Evolutionary conservation across 2,888 invertebrate species (phyloP).

Genomic region (Conus canariensis): DNA sequence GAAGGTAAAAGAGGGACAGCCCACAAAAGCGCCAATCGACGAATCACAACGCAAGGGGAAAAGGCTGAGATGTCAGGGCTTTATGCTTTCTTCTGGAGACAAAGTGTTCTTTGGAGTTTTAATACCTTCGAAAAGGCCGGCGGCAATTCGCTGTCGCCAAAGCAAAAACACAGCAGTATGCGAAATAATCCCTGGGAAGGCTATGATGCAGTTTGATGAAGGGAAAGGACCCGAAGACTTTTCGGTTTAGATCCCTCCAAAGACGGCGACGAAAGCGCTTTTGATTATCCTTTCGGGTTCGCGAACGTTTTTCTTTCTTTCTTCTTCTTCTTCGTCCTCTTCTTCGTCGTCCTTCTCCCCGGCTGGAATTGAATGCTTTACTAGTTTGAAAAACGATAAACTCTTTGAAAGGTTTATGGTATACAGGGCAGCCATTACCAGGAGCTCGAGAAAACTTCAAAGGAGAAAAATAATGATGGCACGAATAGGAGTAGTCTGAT

Average conservation of each 20-base stretch:
- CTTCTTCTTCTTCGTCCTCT: neutral
- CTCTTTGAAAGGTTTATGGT: slow-evolving; percentile 38
- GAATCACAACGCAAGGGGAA: neutral
- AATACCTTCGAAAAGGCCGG: slow-evolving; percentile 9
- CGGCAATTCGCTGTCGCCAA: neutral
- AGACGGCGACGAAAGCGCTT: slow-evolving; percentile 30
- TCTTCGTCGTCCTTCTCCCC: neutral
- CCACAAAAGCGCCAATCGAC: slow-evolving; percentile 11
- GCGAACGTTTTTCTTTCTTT: neutral
- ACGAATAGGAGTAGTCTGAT: slow-evolving; percentile 16
- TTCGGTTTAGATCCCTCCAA: slow-evolving; percentile 6
- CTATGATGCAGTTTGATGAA: slow-evolving; percentile 35
- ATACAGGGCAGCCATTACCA: slow-evolving; percentile 20
- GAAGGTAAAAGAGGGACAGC: neutral
- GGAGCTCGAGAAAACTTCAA: slow-evolving; percentile 19
- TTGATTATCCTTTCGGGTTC: slow-evolving; percentile 33
- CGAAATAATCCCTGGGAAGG: slow-evolving; percentile 26
- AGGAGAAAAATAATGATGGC: slow-evolving; percentile 35
- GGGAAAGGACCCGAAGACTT: neutral
- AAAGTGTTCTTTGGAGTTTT: slow-evolving; percentile 32
- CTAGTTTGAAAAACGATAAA: slow-evolving; percentile 34
- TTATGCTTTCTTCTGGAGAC: slow-evolving; percentile 37
- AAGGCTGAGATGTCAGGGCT: slow-evolving; percentile 13
- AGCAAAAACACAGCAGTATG: slow-evolving; percentile 33
- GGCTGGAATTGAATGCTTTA: slow-evolving; percentile 28